Conservation (phyloP, 2,888 invertebrate genomes). For the Ennomos quercinarius region DNA sequence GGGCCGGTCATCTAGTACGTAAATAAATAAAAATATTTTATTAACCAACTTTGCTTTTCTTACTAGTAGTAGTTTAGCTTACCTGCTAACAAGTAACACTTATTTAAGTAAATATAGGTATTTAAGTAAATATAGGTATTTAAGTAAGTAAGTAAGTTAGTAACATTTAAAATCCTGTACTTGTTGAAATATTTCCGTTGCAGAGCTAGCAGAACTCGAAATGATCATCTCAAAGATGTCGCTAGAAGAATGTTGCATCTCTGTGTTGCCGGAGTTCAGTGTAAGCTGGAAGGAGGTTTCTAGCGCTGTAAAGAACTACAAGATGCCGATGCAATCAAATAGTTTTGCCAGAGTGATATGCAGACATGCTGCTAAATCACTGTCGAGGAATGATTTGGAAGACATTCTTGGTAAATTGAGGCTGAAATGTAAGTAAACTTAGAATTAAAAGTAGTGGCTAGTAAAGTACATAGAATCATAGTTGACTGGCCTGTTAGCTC, state of each 20-base stretch:
- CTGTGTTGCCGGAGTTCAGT: slow-evolving; percentile 65
- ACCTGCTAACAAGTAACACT: too few species aligned
- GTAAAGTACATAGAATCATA: too few species aligned
- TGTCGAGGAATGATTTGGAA: slow-evolving; percentile 55
- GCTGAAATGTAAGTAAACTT: slow-evolving; percentile 57
- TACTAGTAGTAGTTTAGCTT: too few species aligned
- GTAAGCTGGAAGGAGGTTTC: slow-evolving; percentile 62
- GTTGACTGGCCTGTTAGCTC: too few species aligned
- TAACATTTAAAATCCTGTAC: not conserved
- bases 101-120: too few species aligned
- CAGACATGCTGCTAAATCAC: slow-evolving; percentile 48
- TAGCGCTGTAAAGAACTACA: slow-evolving; percentile 52
- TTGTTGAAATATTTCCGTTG: slow-evolving; percentile 26
- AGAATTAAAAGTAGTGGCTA: too few species aligned
- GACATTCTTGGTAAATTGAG: slow-evolving; percentile 56
- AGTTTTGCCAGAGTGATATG: slow-evolving; percentile 64
- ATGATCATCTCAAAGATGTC: slow-evolving; percentile 62
- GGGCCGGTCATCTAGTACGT: too few species aligned
- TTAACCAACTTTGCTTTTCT: too few species aligned
- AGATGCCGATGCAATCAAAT: slow-evolving; percentile 61
- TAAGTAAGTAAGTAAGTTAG: too few species aligned
- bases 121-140: too few species aligned
- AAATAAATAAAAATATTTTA: too few species aligned
- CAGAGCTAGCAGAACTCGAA: slow-evolving; percentile 62
- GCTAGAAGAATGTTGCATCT: slow-evolving; percentile 53